Evolutionary conservation across 2,888 invertebrate genomes (phyloP).

Genomic region (Ernsta delagoae): DNA sequence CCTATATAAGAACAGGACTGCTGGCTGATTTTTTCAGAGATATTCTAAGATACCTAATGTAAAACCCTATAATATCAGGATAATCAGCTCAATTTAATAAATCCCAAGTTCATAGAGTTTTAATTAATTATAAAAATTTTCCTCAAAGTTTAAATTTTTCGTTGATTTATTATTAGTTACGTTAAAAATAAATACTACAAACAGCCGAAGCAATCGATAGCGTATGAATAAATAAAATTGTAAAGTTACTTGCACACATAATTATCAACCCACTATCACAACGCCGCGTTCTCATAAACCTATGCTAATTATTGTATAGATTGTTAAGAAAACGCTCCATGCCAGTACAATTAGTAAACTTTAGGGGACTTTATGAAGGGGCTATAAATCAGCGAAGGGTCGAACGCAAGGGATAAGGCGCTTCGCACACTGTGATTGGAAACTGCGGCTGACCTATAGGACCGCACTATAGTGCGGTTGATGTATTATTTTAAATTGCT

Average conservation of each 20-base stretch:
- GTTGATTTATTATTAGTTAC: too few relatives aligned
- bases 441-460: constrained; percentile 15
- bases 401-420: constrained; percentile 64
- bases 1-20: too few relatives aligned
- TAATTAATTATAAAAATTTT: too few relatives aligned
- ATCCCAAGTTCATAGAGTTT: too few relatives aligned
- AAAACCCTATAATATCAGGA: too few relatives aligned
- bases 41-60: too few relatives aligned
- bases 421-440: constrained; percentile 44
- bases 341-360: constrained; percentile 77
- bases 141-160: neutral
- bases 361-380: constrained; percentile 77
- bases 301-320: constrained; percentile 72
- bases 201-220: neutral
- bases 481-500: neutral
- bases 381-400: constrained; percentile 77
- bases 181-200: constrained; percentile 1
- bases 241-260: constrained; percentile 28
- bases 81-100: too few relatives aligned
- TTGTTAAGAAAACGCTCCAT: constrained; percentile 64
- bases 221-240: constrained; percentile 26
- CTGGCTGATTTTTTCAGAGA: too few relatives aligned
- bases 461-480: too few relatives aligned
- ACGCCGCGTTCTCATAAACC: constrained; percentile 63
- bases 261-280: constrained; percentile 49